Evolutionary conservation across 2,888 invertebrate species (phyloP), one percentile per base, ranked within the genome.

Genomic region (Ochropacha duplaris): DNA sequence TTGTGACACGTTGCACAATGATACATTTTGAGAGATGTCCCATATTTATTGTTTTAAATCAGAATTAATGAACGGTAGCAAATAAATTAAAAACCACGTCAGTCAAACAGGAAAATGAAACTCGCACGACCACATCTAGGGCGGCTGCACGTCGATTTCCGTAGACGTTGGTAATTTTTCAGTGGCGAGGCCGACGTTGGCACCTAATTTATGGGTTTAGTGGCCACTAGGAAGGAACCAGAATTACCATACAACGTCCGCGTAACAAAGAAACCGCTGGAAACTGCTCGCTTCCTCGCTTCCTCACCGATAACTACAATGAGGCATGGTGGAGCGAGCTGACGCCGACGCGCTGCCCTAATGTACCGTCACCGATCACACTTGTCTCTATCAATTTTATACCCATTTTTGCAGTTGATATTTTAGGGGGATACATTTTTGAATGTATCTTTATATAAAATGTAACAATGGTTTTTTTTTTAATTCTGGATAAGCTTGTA

Each of bases 241-340:
- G 71, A 83, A 91, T 92, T 92, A 90, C 86, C 92, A 92, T 91
- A 91, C 86, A 84, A 88, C 88, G 81, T 84, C 84, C 83, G 84
- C 75, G 74, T 81, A 80, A 82, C 85, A 88, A 88, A 88, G 84
- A 87, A 87, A 84, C 83, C 75, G 72, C 66, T 75, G 78, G 81
- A 76, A 80, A 81, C 74, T 78, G 81, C 79, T 79, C 76, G 81
- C 79, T 79, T 76, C 80, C 79, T 79, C 76, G 81, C 79, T 79
- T 76, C 80, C 83, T 84, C 79, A 77, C 81, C 72, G 72, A 79
- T 83, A 31, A 22, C 31, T 16, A 71, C 67, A 74, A 71, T 83
- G 81, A 81, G 73, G 81, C 79, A 83, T 83, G 73, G 31, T 31
- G 51, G 44, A 9, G 19, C 6, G 19, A 44, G 44, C 16, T 19